Evolutionary conservation across 2,888 invertebrate genomes (phyloP), one percentile per base, ranked within the genome.

Genomic region (Polyommatus icarus): DNA sequence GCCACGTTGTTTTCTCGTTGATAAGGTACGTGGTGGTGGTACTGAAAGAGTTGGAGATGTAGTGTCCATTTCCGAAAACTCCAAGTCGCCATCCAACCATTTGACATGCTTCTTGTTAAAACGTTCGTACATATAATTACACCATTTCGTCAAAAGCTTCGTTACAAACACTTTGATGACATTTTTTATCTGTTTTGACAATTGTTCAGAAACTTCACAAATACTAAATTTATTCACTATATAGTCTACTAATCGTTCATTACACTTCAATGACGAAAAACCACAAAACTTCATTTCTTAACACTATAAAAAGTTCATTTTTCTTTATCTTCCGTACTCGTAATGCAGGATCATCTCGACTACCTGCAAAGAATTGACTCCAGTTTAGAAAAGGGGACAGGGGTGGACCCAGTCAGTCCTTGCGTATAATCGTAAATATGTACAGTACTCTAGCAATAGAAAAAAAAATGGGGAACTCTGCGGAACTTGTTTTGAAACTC

Each of bases 151-250:
- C 54, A 54, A 54, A 54, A 54, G 54, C 54, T 54, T 54, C 54
- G 54, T 54, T 54, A 54, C 54, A 54, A 54, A 54, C 54, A 54
- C 54, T 54, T 54, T 54, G 54, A 54, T 54, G 54, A 54, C 54
- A 54, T 54, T 54, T 54, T 54, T 54, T 15, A 18, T 54, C n/a
- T 54, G 54, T 54, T 18, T 54, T 54, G 54, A 54, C 54, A 54
- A 54, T 54, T 54, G 54, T 54, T 54, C 54, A 54, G 18, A 54
- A 54, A 54, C 54, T 54, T 54, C 54, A 54, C 54, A n/a, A 54
- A 54, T 54, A 18, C 54, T 54, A 54, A 15, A 54, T 18, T 54
- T 54, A 18, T 54, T 54, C 54, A 54, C 54, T 54, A 54, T 54
- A 54, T 54, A 54, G 54, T 54, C 54, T 54, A 54, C 54, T 54